Percentiles rank a stretch among this genome's conserved stretches.
phyloP scores from a whole-genome alignment of 2,797 vertebrate genomes.

The Gadopsis marmoratus region DNA sequence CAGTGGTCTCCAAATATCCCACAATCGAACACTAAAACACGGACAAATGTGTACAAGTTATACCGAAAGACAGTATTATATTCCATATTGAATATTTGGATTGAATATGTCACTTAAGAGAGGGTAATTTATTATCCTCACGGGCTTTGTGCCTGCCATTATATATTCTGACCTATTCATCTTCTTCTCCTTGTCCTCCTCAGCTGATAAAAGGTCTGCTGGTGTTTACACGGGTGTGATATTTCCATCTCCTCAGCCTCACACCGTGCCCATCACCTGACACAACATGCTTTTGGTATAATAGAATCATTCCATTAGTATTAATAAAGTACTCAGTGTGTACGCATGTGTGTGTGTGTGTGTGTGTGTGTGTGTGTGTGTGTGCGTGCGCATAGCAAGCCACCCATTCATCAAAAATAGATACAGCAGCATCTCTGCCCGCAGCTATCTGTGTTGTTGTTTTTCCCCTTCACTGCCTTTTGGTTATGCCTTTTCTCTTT shows the following conservation, averaged over 20 bases:
- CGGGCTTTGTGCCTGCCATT: constrained; percentile 18
- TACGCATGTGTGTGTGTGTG: constrained; percentile 16
- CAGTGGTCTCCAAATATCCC: not conserved
- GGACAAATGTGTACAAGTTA: not conserved
- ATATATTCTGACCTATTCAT: constrained; percentile 47
- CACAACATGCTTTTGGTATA: constrained; percentile 79
- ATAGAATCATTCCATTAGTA: constrained; percentile 78
- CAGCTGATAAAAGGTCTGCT: constrained; percentile 73
- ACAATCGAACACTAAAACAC: constrained; percentile 4
- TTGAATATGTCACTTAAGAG: not conserved
- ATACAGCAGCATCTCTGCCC: constrained; percentile 71
- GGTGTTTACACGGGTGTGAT: constrained; percentile 82
- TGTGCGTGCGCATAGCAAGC: constrained; percentile 42
- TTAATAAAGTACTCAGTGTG: constrained; percentile 68
- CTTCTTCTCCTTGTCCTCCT: constrained; percentile 42
- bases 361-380: constrained; percentile 14
- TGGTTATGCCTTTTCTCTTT: constrained; percentile 44
- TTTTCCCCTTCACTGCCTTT: constrained; percentile 78
- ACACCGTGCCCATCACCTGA: constrained; percentile 68
- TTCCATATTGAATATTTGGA: constrained; percentile 4
- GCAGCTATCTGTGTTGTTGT: constrained; percentile 79
- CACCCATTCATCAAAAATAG: constrained; percentile 80
- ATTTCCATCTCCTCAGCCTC: constrained; percentile 65
- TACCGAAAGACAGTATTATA: not conserved
- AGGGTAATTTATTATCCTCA: constrained; percentile 20